Evolutionary conservation across 2,797 vertebrate genomes (phyloP).

Genomic region (Diplodus sargus): DNA sequence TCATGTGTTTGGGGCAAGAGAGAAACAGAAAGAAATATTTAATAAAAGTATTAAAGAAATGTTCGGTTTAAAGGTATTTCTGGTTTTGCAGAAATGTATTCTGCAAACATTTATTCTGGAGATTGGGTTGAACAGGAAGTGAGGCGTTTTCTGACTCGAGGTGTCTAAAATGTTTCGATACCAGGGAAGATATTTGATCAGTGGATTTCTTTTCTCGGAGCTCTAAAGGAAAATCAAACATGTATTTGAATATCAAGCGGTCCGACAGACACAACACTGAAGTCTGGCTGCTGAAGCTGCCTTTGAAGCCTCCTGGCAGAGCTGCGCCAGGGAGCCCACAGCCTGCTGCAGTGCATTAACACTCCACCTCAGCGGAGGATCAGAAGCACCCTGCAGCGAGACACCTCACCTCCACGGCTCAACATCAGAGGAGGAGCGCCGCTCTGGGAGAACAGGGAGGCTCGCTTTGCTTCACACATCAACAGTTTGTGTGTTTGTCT

Average conservation of each 20-base stretch:
- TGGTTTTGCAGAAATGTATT: no score
- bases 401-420: slow-evolving; percentile 38
- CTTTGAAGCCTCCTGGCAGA: slow-evolving; percentile 70
- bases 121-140: not conserved
- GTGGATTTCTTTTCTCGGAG: slow-evolving; percentile 14
- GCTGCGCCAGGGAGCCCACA: slow-evolving; percentile 47
- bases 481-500: slow-evolving; percentile 14
- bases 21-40: no score
- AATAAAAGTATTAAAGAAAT: no score
- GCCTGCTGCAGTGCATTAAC: slow-evolving; percentile 33
- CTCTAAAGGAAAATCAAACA: slow-evolving; percentile 47
- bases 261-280: slow-evolving; percentile 21
- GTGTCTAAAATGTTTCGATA: slow-evolving; percentile 18
- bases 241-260: slow-evolving; percentile 57
- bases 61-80: no score
- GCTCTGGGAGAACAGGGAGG: slow-evolving; percentile 9
- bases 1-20: no score
- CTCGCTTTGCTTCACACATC: slow-evolving; percentile 11
- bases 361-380: slow-evolving; percentile 53
- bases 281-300: slow-evolving; percentile 16
- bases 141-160: not conserved
- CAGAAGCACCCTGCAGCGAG: slow-evolving; percentile 62
- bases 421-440: slow-evolving; percentile 59
- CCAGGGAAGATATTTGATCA: slow-evolving; percentile 21
- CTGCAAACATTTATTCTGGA: no score